These are phyloP conservation scores for Zygothrica quintamaculata DNA, from an alignment of 2,888 invertebrate genomes.

Conservation along the genomic window DNA sequence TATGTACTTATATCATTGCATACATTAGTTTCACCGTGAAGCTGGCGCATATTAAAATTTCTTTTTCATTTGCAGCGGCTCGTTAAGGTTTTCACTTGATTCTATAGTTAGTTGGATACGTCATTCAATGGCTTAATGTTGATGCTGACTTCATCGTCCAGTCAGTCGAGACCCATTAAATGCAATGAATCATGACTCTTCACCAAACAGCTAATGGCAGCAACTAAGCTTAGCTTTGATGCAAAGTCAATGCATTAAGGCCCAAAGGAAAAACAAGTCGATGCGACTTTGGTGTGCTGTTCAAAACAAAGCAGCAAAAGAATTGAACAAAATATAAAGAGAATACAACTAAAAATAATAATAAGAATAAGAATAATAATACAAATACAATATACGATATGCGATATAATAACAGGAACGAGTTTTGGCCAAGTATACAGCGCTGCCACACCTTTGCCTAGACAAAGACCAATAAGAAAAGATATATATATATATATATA, in stretches of 20 bases:
- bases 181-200: slow-evolving; percentile 64
- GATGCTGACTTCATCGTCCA: slow-evolving; percentile 62
- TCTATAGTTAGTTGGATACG: slow-evolving; percentile 22
- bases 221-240: slow-evolving; percentile 17
- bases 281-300: neutral
- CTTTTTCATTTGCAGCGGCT: slow-evolving; percentile 61
- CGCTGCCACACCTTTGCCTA: slow-evolving; percentile 68
- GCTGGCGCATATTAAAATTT: slow-evolving; percentile 49
- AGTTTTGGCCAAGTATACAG: slow-evolving; percentile 57
- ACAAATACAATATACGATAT: slow-evolving; percentile 16
- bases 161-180: slow-evolving; percentile 61
- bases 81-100: slow-evolving; percentile 60
- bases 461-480: slow-evolving; percentile 42
- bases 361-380: slow-evolving; percentile 8
- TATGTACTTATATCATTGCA: slow-evolving; percentile 66
- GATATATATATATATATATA: no score
- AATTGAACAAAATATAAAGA: no score
- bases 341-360: slow-evolving; percentile 30
- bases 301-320: neutral
- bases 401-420: slow-evolving; percentile 48
- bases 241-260: slow-evolving; percentile 38
- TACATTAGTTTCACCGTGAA: slow-evolving; percentile 57
- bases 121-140: slow-evolving; percentile 34
- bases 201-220: slow-evolving; percentile 43
- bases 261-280: neutral